Percentiles rank a stretch among this genome's conserved stretches.
These are phyloP conservation scores for Tachina lurida DNA, from an alignment of 2,888 invertebrate genomes.

Conservation along the genomic window DNA sequence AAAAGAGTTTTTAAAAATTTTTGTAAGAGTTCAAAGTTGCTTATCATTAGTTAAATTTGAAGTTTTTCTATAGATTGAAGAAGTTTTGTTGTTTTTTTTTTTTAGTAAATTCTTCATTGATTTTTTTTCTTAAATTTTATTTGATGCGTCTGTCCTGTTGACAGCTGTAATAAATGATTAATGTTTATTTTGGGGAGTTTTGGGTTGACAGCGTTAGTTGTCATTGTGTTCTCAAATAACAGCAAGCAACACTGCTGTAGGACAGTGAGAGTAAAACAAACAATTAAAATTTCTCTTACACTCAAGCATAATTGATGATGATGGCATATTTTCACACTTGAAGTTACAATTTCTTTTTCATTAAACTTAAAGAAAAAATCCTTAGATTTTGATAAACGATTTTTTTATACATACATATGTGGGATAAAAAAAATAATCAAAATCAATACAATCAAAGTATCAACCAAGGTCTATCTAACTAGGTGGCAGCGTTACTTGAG, in stretches of 20 bases:
- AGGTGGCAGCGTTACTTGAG: no score
- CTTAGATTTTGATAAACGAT: conserved; percentile 38
- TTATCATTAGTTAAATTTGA: conserved; percentile 43
- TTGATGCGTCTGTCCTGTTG: conserved; percentile 36
- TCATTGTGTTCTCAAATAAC: conserved; percentile 36
- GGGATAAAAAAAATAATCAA: not conserved
- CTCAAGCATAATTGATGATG: conserved; percentile 65
- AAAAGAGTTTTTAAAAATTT: not conserved
- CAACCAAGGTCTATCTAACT: no score
- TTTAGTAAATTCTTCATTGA: not conserved
- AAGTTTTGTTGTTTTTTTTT: conserved; percentile 13
- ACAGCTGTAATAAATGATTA: conserved; percentile 68
- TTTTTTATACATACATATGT: not conserved
- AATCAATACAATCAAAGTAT: not conserved
- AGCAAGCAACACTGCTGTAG: not conserved
- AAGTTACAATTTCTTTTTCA: conserved; percentile 33
- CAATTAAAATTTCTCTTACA: conserved; percentile 14
- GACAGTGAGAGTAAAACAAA: conserved; percentile 37
- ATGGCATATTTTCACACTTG: conserved; percentile 62
- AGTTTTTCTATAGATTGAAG: conserved; percentile 37
- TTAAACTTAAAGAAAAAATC: conserved; percentile 37
- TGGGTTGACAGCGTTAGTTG: conserved; percentile 62
- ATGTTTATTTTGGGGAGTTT: conserved; percentile 67
- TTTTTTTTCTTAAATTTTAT: conserved; percentile 8
- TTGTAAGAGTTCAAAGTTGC: conserved; percentile 51